Base-by-base conservation (phyloP, 1,140 invertebrate genomes). In the Xylocopa sonorina region DNA sequence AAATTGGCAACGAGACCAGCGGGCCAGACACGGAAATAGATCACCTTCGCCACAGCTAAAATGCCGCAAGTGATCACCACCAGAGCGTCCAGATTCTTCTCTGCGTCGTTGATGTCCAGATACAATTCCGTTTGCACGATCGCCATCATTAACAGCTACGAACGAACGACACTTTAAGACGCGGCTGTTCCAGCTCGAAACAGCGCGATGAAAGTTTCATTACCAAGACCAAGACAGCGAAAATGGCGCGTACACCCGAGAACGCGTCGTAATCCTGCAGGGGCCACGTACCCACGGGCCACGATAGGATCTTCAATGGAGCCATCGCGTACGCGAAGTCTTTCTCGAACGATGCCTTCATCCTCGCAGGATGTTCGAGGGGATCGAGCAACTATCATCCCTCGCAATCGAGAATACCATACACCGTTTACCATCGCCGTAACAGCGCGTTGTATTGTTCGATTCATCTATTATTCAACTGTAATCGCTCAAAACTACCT, bases 261-360 rank as follows among this genome's bases (percentile, higher is more conserved):
- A 50, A 76, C 1, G 68, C 16, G 0, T 69, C 48, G 12, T 81
- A 27, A 12, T 73, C 6, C 1, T 78, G 55, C 38, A 86, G 51
- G 3, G 81, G 85, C 85, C 85, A 86, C 0, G 64, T 72, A 9
- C 85, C 84, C 12, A 81, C 18, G 1, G 72, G 69, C 74, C 72
- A 76, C n/a, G 81, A 57, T 14, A 80, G 14, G n/a, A 71, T 27
- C 24, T 78, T 80, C 14, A 76, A 55, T 32, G 72, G 62, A 3
- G 53, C 62, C 60, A 73, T 71, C 41, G 68, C 78, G 24, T 83
- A 80, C 16, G 41, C n/a, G 41, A 77, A 66, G 32, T 83, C 74
- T 14, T 73, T 41, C 4, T 53, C 46, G 51, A 41, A 50, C 32
- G 32, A 18, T 0, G 27, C n/a, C 53, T 71, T 79, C 73, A 76